Conservation (phyloP, 2,113 vertebrate genomes). For the Panurus biarmicus region DNA sequence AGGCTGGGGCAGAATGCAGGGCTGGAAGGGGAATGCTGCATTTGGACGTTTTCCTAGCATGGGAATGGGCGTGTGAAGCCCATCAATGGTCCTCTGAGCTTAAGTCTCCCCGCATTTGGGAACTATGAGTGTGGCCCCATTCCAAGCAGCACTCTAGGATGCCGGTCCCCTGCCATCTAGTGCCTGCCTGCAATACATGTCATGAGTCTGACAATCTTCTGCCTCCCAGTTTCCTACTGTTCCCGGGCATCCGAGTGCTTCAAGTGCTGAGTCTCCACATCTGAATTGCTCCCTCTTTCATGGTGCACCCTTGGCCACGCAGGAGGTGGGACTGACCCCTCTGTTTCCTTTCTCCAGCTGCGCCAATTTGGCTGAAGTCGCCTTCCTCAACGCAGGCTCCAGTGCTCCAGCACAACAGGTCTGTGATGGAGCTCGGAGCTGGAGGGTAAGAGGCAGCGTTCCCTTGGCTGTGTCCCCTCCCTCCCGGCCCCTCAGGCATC, state of each 20-base stretch:
- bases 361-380: conserved; percentile 45
- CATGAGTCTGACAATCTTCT: conserved; percentile 52
- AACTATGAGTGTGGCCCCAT: conserved; percentile 28
- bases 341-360: conserved; percentile 29
- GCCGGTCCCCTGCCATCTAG: conserved; percentile 57
- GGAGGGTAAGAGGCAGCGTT: background rate
- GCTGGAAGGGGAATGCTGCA: background rate
- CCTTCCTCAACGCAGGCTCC: conserved; percentile 21
- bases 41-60: background rate
- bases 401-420: conserved; percentile 60
- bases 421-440: conserved; percentile 47
- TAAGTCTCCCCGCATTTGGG: conserved; percentile 26
- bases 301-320: background rate
- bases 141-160: conserved; percentile 49
- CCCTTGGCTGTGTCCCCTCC: background rate
- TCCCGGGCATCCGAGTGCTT: conserved; percentile 21
- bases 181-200: conserved; percentile 52
- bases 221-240: conserved; percentile 40
- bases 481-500: background rate
- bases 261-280: background rate
- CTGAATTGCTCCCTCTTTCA: background rate
- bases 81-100: background rate
- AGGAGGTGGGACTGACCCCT: background rate
- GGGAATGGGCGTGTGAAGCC: background rate
- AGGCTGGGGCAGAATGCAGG: background rate